phyloP scores from a whole-genome alignment of 1,140 invertebrate genomes.

The Drosophila quadrilineata region DNA sequence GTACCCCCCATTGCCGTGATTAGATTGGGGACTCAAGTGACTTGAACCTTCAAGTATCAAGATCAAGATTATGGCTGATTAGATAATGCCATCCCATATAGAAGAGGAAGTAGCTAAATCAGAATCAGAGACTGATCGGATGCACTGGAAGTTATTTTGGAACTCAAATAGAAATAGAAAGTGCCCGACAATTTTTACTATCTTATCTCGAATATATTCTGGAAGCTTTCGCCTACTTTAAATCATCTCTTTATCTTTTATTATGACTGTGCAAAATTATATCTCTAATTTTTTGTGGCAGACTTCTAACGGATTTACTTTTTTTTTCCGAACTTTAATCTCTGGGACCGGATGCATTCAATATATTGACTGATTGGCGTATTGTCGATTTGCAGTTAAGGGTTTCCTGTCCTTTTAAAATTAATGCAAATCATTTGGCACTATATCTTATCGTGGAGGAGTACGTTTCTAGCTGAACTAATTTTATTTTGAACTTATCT shows the following conservation, averaged over 20 bases:
- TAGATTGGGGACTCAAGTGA: constrained; percentile 3
- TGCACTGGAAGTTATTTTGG: neutral
- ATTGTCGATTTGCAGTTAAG: too few species aligned
- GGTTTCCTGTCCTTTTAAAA: neutral
- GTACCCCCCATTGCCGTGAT: constrained; percentile 1
- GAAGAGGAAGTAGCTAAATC: neutral
- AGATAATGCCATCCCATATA: too few species aligned
- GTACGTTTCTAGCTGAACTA: too few species aligned
- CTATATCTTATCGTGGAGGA: neutral
- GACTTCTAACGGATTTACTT: too few species aligned
- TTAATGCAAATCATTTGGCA: neutral
- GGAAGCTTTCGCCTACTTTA: too few species aligned
- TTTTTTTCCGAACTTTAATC: too few species aligned
- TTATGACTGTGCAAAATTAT: neutral
- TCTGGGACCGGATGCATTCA: neutral
- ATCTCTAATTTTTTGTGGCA: neutral
- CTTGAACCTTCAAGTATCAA: constrained; percentile 1
- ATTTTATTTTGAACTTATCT: too few species aligned
- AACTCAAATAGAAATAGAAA: neutral
- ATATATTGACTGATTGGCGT: neutral
- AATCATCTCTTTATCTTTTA: too few species aligned
- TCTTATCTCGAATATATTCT: too few species aligned
- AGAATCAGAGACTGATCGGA: neutral
- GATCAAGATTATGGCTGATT: neutral
- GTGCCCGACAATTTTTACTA: too few species aligned